phyloP scores from a whole-genome alignment of 2,797 vertebrate species.

The Streptopelia turtur region DNA sequence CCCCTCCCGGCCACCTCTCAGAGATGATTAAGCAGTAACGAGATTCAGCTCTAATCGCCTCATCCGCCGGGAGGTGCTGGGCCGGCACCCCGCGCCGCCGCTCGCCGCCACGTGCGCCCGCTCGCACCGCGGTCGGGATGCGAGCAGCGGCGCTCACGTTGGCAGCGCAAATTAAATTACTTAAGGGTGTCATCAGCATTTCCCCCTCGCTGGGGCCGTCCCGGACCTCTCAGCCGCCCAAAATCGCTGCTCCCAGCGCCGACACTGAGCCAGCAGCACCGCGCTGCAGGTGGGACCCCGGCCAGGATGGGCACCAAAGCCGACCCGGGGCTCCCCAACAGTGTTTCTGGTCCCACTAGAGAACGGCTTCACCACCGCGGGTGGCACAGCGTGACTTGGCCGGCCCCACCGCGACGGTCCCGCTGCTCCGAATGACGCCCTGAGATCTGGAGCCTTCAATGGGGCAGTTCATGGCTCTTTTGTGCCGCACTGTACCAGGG shows the following conservation, averaged over 20 bases:
- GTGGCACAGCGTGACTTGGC: not conserved
- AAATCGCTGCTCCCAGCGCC: not conserved
- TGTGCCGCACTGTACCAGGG: too few species aligned
- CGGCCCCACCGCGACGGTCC: rapidly evolving
- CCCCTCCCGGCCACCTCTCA: not conserved
- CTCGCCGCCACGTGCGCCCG: not conserved
- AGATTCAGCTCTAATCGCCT: constrained; percentile 55
- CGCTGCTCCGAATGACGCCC: not conserved
- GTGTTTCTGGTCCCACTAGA: not conserved
- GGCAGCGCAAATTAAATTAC: not conserved
- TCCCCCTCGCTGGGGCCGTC: not conserved
- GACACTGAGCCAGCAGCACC: rapidly evolving
- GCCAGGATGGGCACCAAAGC: not conserved
- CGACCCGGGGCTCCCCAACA: not conserved
- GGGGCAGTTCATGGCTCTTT: too few species aligned
- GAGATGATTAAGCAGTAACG: constrained; percentile 42
- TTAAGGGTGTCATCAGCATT: not conserved
- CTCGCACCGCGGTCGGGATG: not conserved
- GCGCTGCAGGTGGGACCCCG: rapidly evolving
- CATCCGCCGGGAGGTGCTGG: not conserved
- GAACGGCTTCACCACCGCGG: too few species aligned
- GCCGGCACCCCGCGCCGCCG: not conserved
- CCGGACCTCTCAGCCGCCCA: rapidly evolving
- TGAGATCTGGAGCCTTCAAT: too few species aligned
- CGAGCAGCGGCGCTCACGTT: not conserved